phyloP scores from a whole-genome alignment of 2,797 vertebrate genomes.

The Amazona finschi region DNA sequence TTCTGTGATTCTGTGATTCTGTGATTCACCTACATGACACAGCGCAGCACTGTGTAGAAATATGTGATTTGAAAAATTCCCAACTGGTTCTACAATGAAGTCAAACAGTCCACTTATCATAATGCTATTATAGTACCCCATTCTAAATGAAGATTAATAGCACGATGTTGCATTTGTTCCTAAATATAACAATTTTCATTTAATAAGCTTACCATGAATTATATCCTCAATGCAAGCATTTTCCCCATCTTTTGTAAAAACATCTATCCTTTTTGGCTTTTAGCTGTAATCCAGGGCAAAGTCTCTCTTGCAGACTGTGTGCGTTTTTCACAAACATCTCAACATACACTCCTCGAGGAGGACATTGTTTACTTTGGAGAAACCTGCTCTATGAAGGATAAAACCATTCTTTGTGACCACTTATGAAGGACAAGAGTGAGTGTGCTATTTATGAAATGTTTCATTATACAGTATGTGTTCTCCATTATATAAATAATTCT shows the following conservation, averaged over 20 bases:
- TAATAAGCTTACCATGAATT: conserved; percentile 19
- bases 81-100: not conserved
- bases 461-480: conserved; percentile 29
- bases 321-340: conserved; percentile 62
- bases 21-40: not conserved
- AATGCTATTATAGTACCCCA: not conserved
- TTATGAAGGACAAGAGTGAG: conserved; percentile 43
- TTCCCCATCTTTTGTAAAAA: not conserved
- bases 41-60: not conserved
- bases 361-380: conserved; percentile 56
- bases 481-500: conserved; percentile 56
- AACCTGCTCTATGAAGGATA: conserved; percentile 28
- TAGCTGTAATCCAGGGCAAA: not conserved
- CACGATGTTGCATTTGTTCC: not conserved
- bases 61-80: not conserved
- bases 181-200: not conserved
- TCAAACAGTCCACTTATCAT: conserved; percentile 24
- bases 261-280: conserved; percentile 11
- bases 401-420: conserved; percentile 42
- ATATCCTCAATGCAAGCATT: conserved; percentile 18
- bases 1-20: too few species aligned
- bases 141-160: conserved; percentile 42
- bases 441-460: conserved; percentile 52
- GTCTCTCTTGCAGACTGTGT: not conserved
- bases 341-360: conserved; percentile 18